Evolutionary conservation across 2,113 vertebrate genomes (phyloP), one percentile per base, ranked within the genome.

Genomic region (Prietella phreatophila): DNA sequence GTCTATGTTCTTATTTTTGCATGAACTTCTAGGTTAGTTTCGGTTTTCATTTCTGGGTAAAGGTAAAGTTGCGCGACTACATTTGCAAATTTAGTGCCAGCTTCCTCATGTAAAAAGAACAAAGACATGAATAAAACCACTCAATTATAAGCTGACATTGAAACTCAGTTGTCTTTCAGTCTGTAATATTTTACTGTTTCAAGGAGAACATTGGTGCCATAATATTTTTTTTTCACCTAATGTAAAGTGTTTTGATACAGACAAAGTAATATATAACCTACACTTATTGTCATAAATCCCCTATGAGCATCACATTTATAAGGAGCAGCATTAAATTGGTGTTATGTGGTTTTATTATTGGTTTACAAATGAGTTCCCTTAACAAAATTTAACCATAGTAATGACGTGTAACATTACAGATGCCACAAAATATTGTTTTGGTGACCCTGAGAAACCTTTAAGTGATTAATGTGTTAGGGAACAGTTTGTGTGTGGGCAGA

Each of bases 361-460:
- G 55, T 25, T 61, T 25, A 8, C 20, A 73, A 55, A 80, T 55
- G 14, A 80, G 19, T 22, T 81, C 33, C n/a, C 33, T 82, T 61
- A 25, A 33, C 39, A 27, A 27, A 5, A 2, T 60, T 39, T 22
- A 82, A 61, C 20, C 56, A 42, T 20, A 82, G 33, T 14, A 14
- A 27, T 61, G 10, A 61, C 61, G 56, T 42, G 10, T 61, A 22
- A 60, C 20, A 14, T 58, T 60, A 39, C 22, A 82, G 80, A 61
- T 82, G 80, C 19, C 55, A 82, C 10, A 39, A 58, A 82, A 82
- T 81, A 81, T 81, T 81, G 79, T n/a, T n/a, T n/a, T n/a, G n/a
- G n/a, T n/a, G n/a, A n/a, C n/a, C n/a, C n/a, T n/a, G n/a, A n/a
- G n/a, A n/a, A n/a, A n/a, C n/a, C n/a, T n/a, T n/a, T n/a, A n/a